Percentiles rank a stretch among this genome's conserved stretches.
Conservation (phyloP, 2,888 invertebrate species). For the Eudasyphora cyanicolor region DNA sequence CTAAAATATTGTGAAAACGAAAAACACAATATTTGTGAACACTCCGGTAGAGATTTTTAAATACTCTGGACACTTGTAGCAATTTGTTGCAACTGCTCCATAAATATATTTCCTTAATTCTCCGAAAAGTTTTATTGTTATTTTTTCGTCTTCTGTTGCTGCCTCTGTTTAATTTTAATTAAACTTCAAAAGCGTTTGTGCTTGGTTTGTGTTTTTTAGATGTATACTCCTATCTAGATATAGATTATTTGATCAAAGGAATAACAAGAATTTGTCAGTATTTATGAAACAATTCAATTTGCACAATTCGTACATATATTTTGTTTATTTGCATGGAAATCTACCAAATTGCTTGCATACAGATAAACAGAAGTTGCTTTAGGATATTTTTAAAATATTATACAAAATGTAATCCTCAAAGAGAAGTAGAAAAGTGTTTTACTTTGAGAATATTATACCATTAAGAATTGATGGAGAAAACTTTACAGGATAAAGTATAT, state of each 20-base stretch:
- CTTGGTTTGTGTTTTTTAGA: not conserved
- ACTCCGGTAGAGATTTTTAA: not conserved
- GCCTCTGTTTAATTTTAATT: conserved; percentile 19
- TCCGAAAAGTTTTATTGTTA: not conserved
- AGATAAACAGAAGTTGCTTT: too few species aligned
- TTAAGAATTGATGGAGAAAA: too few species aligned
- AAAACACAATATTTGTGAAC: not conserved
- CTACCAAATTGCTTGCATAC: too few species aligned
- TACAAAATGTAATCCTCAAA: too few species aligned
- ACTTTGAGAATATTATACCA: too few species aligned
- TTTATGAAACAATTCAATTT: conserved; percentile 9
- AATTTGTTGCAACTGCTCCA: conserved; percentile 10
- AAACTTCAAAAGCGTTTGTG: conserved; percentile 14
- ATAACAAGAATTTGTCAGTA: not conserved
- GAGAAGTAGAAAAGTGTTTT: too few species aligned
- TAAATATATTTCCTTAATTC: not conserved
- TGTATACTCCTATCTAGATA: not conserved
- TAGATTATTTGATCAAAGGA: not conserved
- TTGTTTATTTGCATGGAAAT: too few species aligned
- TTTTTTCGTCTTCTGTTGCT: not conserved
- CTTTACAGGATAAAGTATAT: too few species aligned
- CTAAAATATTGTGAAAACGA: not conserved
- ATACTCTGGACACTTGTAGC: conserved; percentile 16
- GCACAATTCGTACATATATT: too few species aligned
- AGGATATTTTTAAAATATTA: too few species aligned